Conservation (phyloP, 2,797 vertebrate genomes). For the Hydrophis major region DNA sequence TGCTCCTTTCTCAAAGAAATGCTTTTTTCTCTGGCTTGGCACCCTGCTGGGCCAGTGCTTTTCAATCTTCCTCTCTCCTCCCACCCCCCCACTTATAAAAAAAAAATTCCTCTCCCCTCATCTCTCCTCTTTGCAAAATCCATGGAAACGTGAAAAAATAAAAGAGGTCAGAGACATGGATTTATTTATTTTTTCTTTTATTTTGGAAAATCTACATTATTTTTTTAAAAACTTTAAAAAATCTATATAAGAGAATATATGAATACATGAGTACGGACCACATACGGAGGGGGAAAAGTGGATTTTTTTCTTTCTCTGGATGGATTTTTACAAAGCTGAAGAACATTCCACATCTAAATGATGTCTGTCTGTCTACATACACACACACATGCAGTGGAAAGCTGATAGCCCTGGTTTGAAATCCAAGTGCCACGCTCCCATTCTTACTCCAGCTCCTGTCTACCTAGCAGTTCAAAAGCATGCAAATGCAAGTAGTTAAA, state of each 20-base stretch:
- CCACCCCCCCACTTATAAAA: conserved; percentile 15
- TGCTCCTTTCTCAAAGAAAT: conserved; percentile 88
- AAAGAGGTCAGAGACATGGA: conserved; percentile 69
- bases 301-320: background rate
- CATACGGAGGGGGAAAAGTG: no score
- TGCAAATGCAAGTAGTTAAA: background rate
- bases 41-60: conserved; percentile 90
- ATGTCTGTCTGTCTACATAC: background rate
- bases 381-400: background rate
- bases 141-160: conserved; percentile 73
- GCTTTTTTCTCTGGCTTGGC: conserved; percentile 84
- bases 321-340: conserved; percentile 53
- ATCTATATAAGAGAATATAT: conserved; percentile 49
- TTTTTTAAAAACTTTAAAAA: conserved; percentile 55
- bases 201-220: conserved; percentile 64
- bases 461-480: background rate
- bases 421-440: background rate
- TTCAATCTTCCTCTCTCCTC: conserved; percentile 80
- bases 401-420: background rate
- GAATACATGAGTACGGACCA: background rate
- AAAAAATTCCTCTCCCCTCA: conserved; percentile 61
- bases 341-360: conserved; percentile 57
- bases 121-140: conserved; percentile 70
- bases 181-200: conserved; percentile 71
- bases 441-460: background rate